These are phyloP conservation scores for Drosophila micromelanica DNA, from an alignment of 1,140 invertebrate genomes.

Conservation along the genomic window DNA sequence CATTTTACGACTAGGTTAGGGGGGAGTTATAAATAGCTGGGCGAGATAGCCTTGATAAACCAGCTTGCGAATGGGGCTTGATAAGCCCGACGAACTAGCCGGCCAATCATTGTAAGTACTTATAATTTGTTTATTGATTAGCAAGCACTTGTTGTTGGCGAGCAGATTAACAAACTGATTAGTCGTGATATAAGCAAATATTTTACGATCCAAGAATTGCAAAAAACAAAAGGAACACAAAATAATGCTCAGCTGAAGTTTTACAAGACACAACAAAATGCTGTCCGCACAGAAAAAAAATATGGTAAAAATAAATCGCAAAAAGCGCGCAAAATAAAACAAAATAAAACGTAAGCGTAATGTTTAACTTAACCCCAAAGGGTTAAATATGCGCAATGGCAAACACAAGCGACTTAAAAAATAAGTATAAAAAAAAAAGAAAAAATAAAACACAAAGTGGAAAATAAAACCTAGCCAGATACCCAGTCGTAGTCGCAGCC, in stretches of 20 bases:
- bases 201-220: constrained; percentile 29
- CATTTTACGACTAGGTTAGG: constrained; percentile 4
- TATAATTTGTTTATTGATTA: constrained; percentile 76
- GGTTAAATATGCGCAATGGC: constrained; percentile 79
- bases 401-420: constrained; percentile 56
- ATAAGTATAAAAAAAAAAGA: constrained; percentile 3
- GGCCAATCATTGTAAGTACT: constrained; percentile 75
- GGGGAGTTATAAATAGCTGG: constrained; percentile 55
- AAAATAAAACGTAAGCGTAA: constrained; percentile 69
- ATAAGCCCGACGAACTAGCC: constrained; percentile 46
- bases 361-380: constrained; percentile 78
- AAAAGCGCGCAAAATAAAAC: constrained; percentile 63
- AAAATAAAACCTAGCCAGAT: constrained; percentile 20
- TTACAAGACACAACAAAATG: constrained; percentile 10
- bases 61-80: constrained; percentile 36
- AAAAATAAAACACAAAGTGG: constrained; percentile 7
- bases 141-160: constrained; percentile 43
- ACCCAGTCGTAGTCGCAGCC: constrained; percentile 3
- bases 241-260: background rate
- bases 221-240: constrained; percentile 3
- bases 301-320: constrained; percentile 26
- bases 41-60: constrained; percentile 63
- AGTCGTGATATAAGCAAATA: constrained; percentile 39
- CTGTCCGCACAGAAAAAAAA: constrained; percentile 16
- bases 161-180: constrained; percentile 50